phyloP scores from a whole-genome alignment of 2,113 vertebrate species.

The Turdus rufiventris region DNA sequence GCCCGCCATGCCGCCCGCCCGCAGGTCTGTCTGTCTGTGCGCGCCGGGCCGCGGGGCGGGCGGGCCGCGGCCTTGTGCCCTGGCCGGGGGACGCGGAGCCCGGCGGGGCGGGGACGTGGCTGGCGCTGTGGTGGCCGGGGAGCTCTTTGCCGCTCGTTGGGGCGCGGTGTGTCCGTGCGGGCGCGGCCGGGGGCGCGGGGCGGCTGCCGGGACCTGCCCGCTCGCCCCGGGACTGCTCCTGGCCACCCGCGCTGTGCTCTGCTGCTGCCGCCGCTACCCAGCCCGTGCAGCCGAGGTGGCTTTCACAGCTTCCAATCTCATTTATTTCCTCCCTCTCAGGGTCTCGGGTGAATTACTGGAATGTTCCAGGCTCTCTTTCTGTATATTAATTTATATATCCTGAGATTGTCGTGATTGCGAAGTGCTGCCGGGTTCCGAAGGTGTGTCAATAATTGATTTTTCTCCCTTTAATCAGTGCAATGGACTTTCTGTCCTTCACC shows the following conservation, averaged over 20 bases:
- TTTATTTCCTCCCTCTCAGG: not conserved
- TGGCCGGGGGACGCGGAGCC: not conserved
- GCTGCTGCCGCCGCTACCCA: not conserved
- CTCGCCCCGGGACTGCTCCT: not conserved
- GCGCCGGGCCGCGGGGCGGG: not conserved
- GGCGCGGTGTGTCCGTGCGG: not conserved
- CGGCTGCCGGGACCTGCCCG: not conserved
- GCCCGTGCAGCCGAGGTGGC: not conserved
- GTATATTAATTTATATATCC: not conserved
- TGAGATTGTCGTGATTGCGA: not conserved
- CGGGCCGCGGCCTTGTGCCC: not conserved
- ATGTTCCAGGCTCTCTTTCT: not conserved
- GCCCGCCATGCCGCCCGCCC: too few species aligned
- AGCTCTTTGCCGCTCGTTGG: not conserved
- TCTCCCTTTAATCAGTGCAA: not conserved
- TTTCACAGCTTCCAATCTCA: not conserved
- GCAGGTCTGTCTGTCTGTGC: too few species aligned
- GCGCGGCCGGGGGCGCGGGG: not conserved
- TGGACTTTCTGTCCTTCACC: not conserved
- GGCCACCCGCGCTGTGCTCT: too few species aligned
- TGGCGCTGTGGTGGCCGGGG: not conserved
- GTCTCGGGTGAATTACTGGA: not conserved
- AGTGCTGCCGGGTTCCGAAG: not conserved
- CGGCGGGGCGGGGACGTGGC: not conserved
- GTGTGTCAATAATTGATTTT: not conserved